A percentile compares a stretch with the other conserved stretches of the same genome.
phyloP scores from a whole-genome alignment of 2,113 vertebrate species.

The Bucco capensis region DNA sequence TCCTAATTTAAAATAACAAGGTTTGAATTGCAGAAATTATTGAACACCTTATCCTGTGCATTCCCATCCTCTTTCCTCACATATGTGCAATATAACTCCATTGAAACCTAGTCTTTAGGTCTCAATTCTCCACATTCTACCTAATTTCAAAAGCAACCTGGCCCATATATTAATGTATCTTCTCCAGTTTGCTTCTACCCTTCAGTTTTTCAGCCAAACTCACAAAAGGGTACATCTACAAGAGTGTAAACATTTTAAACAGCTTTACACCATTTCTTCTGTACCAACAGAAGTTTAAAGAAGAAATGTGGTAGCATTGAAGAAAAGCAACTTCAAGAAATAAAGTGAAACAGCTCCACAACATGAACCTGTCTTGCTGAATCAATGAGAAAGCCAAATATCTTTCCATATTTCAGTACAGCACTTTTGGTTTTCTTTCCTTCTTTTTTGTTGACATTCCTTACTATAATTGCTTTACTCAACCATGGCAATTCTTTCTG shows the following conservation, averaged over 20 bases:
- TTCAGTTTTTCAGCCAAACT: neutral
- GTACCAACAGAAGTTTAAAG: neutral
- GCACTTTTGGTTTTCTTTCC: neutral
- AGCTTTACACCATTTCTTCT: neutral
- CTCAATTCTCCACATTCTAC: neutral
- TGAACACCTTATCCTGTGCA: neutral
- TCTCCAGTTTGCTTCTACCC: neutral
- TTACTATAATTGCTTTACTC: neutral
- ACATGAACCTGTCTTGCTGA: neutral
- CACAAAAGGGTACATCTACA: neutral
- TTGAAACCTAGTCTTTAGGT: neutral
- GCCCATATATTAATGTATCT: neutral
- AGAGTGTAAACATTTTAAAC: slow-evolving; percentile 15
- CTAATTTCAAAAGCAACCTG: neutral
- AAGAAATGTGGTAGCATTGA: neutral
- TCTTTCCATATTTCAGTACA: neutral
- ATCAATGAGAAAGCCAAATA: neutral
- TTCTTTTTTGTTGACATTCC: neutral
- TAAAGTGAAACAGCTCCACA: neutral
- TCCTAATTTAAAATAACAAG: neutral
- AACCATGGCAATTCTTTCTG: neutral
- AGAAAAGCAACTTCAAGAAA: neutral
- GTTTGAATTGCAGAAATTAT: neutral
- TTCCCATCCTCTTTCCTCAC: neutral
- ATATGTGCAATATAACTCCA: neutral